These are phyloP conservation scores for Meloidogyne floridensis DNA, from an alignment of 1,140 invertebrate genomes.

Conservation along the genomic window DNA sequence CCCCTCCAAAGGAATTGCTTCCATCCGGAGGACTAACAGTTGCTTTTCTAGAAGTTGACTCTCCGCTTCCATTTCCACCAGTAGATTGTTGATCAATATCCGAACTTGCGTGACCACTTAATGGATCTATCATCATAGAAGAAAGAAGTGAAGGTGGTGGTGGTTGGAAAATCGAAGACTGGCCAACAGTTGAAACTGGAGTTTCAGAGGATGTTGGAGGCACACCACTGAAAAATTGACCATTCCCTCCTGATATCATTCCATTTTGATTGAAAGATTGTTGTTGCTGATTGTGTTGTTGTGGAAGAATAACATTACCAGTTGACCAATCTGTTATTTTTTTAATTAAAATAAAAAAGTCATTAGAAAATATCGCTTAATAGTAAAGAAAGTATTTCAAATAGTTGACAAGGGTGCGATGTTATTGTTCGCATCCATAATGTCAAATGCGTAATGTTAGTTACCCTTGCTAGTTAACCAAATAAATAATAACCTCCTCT, in stretches of 20 bases:
- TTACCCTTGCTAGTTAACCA: too few relatives aligned
- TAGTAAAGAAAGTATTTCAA: too few relatives aligned
- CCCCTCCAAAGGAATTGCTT: background rate
- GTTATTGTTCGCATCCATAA: too few relatives aligned
- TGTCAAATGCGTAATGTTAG: too few relatives aligned
- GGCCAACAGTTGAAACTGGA: background rate
- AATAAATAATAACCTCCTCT: too few relatives aligned
- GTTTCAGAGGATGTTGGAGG: background rate
- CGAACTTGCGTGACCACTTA: background rate
- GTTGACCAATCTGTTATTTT: background rate
- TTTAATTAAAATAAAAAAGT: too few relatives aligned
- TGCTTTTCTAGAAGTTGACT: background rate
- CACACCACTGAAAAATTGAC: background rate
- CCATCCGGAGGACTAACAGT: background rate
- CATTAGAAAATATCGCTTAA: too few relatives aligned
- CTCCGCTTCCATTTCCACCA: background rate
- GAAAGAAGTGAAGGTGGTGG: background rate
- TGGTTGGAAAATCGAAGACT: background rate
- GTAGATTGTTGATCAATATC: background rate
- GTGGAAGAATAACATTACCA: background rate
- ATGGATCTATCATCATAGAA: background rate
- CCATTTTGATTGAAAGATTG: background rate
- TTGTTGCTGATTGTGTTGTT: background rate
- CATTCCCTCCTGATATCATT: background rate
- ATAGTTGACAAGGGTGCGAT: too few relatives aligned